Conservation (phyloP, 64 coral and sea anemone species). For the Montipora capricornis region DNA sequence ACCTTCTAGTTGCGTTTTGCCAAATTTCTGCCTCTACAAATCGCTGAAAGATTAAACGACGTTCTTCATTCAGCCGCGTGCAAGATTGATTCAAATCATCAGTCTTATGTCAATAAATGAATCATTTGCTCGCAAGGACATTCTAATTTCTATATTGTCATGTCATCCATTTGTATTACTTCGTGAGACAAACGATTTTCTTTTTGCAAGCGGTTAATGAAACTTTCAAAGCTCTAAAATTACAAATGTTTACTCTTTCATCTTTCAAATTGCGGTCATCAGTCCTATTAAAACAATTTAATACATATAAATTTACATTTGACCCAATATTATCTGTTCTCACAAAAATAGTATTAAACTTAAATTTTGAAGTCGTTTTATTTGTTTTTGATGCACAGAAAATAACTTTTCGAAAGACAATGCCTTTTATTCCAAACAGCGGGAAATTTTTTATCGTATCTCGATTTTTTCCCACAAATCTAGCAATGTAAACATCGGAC, state of each 20-base stretch:
- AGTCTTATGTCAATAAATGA: background rate
- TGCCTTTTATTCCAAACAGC: background rate
- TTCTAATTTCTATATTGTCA: background rate
- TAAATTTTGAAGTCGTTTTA: background rate
- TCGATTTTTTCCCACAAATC: background rate
- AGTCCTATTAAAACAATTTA: too few relatives aligned
- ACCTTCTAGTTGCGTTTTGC: background rate
- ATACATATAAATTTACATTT: too few relatives aligned
- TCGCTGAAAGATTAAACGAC: background rate
- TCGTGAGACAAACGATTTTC: constrained; percentile 10
- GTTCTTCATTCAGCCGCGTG: too few relatives aligned
- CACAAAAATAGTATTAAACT: too few relatives aligned
- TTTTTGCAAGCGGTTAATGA: background rate
- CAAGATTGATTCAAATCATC: background rate
- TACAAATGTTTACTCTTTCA: background rate
- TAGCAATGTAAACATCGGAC: background rate
- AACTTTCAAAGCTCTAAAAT: constrained; percentile 19
- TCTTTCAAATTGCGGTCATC: too few relatives aligned
- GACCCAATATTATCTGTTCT: too few relatives aligned
- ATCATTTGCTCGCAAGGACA: background rate
- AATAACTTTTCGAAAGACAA: background rate
- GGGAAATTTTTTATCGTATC: constrained; percentile 6
- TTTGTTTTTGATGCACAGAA: background rate
- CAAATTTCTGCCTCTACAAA: background rate
- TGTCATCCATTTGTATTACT: constrained; percentile 13